These are phyloP conservation scores for Heliothis subflexa DNA, from an alignment of 1,140 invertebrate species.

Conservation along the genomic window DNA sequence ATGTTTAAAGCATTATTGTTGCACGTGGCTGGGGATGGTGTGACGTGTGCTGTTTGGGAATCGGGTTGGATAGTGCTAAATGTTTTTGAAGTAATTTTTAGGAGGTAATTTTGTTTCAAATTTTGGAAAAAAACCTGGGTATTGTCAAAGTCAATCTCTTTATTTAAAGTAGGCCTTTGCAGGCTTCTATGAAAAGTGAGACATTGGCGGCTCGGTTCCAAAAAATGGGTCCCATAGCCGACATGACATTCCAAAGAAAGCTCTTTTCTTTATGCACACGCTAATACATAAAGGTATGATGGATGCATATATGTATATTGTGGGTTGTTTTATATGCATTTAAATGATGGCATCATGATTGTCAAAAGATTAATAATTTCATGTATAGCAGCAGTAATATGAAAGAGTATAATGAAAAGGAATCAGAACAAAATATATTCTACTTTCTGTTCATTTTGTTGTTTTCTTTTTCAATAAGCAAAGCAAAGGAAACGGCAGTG, in stretches of 20 bases:
- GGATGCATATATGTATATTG: too few species aligned
- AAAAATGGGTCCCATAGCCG: too few species aligned
- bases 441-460: slow-evolving; percentile 32
- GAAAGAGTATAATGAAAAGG: not conserved
- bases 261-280: too few species aligned
- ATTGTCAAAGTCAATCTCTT: too few species aligned
- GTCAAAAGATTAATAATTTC: not conserved
- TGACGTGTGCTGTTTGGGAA: not conserved
- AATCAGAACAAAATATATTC: slow-evolving; percentile 33
- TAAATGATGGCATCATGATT: not conserved
- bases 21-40: not conserved
- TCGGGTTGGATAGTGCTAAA: not conserved
- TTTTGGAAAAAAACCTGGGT: not conserved
- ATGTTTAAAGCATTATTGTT: slow-evolving; percentile 31
- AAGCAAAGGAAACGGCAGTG: slow-evolving; percentile 66
- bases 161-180: too few species aligned
- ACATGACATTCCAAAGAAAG: too few species aligned
- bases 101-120: not conserved
- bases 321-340: too few species aligned
- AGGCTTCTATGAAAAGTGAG: too few species aligned
- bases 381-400: not conserved
- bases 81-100: not conserved
- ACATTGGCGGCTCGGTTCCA: too few species aligned
- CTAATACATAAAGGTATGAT: too few species aligned
- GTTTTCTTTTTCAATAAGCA: slow-evolving; percentile 64